Percentiles rank a stretch among this genome's conserved stretches.
These are phyloP conservation scores for Dendrolimus pini DNA, from an alignment of 2,888 invertebrate genomes.

Conservation along the genomic window DNA sequence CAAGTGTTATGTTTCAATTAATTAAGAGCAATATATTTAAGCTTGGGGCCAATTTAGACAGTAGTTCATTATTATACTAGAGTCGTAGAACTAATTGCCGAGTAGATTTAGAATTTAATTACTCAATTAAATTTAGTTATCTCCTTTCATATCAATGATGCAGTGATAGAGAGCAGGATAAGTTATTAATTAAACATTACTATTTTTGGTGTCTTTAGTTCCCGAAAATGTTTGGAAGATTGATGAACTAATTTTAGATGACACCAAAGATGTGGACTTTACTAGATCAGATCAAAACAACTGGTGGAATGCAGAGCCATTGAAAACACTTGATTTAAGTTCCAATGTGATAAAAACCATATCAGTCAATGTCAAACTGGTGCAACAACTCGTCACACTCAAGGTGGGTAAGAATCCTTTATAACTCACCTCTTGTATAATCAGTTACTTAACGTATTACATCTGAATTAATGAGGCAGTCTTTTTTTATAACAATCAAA, in stretches of 20 bases:
- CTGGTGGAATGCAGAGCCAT: constrained; percentile 91
- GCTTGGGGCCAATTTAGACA: no score
- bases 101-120: no score
- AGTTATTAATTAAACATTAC: no score
- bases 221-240: constrained; percentile 85
- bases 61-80: no score
- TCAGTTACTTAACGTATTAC: not conserved
- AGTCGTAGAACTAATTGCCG: no score
- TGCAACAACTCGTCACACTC: constrained; percentile 81
- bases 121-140: no score
- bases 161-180: no score
- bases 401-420: constrained; percentile 72
- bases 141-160: no score
- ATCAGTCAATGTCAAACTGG: constrained; percentile 79
- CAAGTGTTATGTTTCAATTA: no score
- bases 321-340: constrained; percentile 86
- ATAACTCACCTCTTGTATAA: not conserved
- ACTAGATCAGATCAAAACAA: constrained; percentile 73
- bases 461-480: not conserved
- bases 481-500: no score
- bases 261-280: constrained; percentile 79
- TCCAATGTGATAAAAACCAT: constrained; percentile 81
- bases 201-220: constrained; percentile 55
- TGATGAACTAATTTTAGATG: constrained; percentile 79
- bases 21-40: no score